Percentiles rank a stretch among this genome's conserved stretches.
Conservation (phyloP, 2,797 vertebrate species). For the Hippocampus kuda region DNA sequence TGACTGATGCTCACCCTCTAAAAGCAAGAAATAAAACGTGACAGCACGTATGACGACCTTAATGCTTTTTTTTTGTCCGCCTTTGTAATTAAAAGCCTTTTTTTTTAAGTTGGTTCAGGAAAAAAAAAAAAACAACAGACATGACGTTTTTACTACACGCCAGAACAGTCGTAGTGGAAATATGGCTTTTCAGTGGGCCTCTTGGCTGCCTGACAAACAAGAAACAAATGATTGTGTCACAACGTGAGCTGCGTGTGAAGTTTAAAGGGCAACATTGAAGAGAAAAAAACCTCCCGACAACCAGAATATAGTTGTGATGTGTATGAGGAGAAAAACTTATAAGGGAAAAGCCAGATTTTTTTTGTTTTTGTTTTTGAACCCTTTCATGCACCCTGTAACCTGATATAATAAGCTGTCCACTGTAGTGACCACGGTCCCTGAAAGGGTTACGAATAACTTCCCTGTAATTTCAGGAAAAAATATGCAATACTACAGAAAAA, state of each 20-base stretch:
- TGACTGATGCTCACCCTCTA: not conserved
- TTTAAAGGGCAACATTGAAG: not conserved
- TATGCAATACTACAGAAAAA: not conserved
- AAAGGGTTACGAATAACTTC: not conserved
- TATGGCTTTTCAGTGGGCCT: conserved; percentile 58
- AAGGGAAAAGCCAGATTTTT: not conserved
- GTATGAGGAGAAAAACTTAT: not conserved
- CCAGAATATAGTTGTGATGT: not conserved
- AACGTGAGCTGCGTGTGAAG: not conserved
- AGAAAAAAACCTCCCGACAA: not conserved
- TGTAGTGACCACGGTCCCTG: no score
- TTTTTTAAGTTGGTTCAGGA: conserved; percentile 29
- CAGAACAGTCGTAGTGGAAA: conserved; percentile 50
- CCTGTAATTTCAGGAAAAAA: not conserved
- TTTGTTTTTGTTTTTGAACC: not conserved
- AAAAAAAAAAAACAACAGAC: conserved; percentile 18
- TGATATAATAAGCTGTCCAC: no score
- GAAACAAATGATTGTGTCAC: not conserved
- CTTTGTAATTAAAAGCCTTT: conserved; percentile 22
- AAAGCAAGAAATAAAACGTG: conserved; percentile 23
- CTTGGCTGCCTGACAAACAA: conserved; percentile 20
- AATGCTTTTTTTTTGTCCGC: not conserved
- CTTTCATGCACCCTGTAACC: no score
- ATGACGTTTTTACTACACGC: conserved; percentile 27
- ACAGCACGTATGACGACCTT: not conserved